phyloP scores from a whole-genome alignment of 1,140 invertebrate species.

The Notospermus geniculatus region DNA sequence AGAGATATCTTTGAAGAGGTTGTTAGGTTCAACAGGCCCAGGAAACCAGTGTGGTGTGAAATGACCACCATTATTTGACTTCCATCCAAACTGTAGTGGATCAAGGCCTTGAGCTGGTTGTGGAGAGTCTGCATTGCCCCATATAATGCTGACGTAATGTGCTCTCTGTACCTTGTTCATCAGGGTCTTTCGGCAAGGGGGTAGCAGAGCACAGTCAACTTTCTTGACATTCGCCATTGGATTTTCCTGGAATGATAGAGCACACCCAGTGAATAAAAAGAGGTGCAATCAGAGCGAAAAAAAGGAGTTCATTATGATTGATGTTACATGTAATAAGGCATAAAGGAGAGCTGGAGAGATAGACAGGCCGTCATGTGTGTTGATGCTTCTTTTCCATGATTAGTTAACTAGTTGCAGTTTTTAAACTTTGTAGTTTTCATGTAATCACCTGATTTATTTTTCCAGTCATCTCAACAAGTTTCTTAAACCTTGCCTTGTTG shows the following conservation, averaged over 20 bases:
- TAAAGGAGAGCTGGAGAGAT: no score
- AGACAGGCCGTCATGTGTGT: no score
- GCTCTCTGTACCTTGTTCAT: background rate
- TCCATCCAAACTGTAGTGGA: conserved; percentile 9
- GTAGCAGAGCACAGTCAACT: conserved; percentile 8
- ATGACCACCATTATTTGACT: background rate
- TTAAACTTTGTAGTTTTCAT: background rate
- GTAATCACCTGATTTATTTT: conserved; percentile 8
- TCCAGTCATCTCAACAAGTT: conserved; percentile 11
- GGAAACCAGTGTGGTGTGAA: conserved; percentile 3
- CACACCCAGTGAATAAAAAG: background rate
- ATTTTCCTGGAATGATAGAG: background rate
- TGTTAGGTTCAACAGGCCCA: conserved; percentile 1
- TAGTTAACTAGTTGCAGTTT: background rate
- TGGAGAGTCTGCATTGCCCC: background rate
- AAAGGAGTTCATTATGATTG: background rate
- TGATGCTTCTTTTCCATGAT: background rate
- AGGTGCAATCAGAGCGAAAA: background rate
- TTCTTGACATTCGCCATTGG: conserved; percentile 8
- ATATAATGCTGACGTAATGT: conserved; percentile 5
- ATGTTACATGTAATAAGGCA: no score
- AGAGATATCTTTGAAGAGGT: background rate
- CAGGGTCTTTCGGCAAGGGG: conserved; percentile 3
- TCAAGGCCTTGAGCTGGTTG: background rate
- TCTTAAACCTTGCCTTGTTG: conserved; percentile 3